A percentile compares a stretch with the other conserved stretches of the same genome.
Conservation (phyloP, 2,888 invertebrate genomes). For the Agrotis puta region DNA sequence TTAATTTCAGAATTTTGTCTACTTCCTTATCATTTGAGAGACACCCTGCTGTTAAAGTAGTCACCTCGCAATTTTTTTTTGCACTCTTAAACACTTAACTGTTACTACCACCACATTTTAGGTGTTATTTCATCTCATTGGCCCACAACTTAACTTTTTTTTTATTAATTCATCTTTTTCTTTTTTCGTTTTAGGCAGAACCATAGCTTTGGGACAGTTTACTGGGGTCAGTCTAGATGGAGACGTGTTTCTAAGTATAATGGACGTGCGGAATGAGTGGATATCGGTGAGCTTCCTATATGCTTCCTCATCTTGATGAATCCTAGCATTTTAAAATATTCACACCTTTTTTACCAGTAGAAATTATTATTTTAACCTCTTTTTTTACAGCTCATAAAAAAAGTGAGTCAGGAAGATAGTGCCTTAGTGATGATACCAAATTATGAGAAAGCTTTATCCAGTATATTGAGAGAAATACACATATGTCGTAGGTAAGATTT, state of each 20-base stretch:
- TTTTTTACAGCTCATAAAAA: slow-evolving; percentile 94
- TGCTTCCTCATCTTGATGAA: not conserved
- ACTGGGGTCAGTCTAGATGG: slow-evolving; percentile 98
- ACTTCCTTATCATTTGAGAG: not conserved
- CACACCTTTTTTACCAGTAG: not conserved
- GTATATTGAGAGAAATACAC: slow-evolving; percentile 95
- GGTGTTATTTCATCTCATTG: no score
- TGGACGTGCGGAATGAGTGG: slow-evolving; percentile 98
- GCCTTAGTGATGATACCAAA: slow-evolving; percentile 94
- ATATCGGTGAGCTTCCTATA: slow-evolving; percentile 93
- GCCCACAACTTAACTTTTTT: no score
- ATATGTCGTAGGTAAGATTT: slow-evolving; percentile 94
- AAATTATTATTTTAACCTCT: not conserved
- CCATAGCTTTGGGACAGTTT: slow-evolving; percentile 96
- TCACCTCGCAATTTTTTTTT: not conserved
- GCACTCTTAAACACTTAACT: no score
- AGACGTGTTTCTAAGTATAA: slow-evolving; percentile 96
- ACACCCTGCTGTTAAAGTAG: not conserved
- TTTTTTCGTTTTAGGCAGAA: slow-evolving; percentile 91
- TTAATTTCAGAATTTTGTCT: no score
- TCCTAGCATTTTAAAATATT: not conserved
- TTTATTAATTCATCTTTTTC: not conserved
- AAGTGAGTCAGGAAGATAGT: slow-evolving; percentile 94
- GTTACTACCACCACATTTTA: no score
- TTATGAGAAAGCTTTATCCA: slow-evolving; percentile 96